A percentile compares a stretch with the other conserved stretches of the same genome.
Evolutionary conservation across 92 coral and sea anemone species (phyloP).

Genomic region (Pocillopora meandrina): DNA sequence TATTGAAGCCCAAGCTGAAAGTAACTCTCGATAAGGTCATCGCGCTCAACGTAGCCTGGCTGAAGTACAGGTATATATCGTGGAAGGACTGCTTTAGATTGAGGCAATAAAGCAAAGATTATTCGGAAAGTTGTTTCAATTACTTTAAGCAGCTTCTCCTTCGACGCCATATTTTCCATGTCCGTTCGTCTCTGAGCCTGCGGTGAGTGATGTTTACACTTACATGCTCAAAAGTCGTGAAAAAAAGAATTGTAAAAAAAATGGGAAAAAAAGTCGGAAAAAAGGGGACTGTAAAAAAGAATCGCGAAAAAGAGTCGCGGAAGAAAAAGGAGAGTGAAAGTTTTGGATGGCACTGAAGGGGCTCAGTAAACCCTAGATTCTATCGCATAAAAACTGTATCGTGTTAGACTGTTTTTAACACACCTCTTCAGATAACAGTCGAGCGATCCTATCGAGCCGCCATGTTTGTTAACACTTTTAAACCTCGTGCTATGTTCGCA

Average conservation of each 20-base stretch:
- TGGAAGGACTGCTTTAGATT: not conserved
- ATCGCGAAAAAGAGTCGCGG: not conserved
- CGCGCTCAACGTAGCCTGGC: constrained; percentile 15
- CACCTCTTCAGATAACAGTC: too few species aligned
- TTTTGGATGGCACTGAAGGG: too few species aligned
- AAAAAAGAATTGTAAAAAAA: not conserved
- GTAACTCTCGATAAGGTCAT: constrained; percentile 14
- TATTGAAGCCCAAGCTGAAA: constrained; percentile 1
- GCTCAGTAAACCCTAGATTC: too few species aligned
- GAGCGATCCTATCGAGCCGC: too few species aligned
- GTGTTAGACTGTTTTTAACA: too few species aligned
- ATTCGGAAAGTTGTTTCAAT: not conserved
- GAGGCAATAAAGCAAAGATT: constrained; percentile 2
- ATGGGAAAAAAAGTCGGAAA: not conserved
- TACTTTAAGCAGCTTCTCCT: not conserved
- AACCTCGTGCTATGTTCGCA: too few species aligned
- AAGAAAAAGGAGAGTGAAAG: too few species aligned
- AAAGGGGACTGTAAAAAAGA: not conserved
- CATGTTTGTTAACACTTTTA: too few species aligned
- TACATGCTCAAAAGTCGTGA: not conserved
- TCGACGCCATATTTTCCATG: constrained; percentile 2
- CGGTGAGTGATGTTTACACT: constrained; percentile 1
- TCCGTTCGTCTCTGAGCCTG: constrained; percentile 8
- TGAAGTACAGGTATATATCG: constrained; percentile 7
- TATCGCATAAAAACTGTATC: too few species aligned